Base-by-base conservation (phyloP, 2,888 invertebrate species). In the Hemaris fuciformis region DNA sequence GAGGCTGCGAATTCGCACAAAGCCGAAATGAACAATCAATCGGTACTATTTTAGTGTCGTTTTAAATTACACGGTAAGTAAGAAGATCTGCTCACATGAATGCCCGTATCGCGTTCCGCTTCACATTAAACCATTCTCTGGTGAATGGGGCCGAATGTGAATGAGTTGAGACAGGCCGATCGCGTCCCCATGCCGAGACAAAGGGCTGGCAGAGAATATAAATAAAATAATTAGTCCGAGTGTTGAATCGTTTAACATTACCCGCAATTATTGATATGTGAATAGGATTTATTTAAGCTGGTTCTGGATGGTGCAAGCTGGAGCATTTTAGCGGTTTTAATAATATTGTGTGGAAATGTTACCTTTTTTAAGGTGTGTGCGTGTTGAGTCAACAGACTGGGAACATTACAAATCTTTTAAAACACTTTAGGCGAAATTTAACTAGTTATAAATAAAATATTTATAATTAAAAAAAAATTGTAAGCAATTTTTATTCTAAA, bases 161-260 rank as follows among this genome's bases (percentile, higher is more conserved):
- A 48, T 62, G 58, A 58, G 45, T 27, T 45, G 61, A 42, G 61
- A 57, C 57, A 57, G 31, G 42, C 38, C 22, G 20, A 45, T 48
- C 68, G 59, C 58, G 53, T 38, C 61, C 57, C 45, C 27, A 48
- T 43, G 61, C 46, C 8, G 27, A 59, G 31, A 68, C 63, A 70
- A 72, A 69, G 61, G 62, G 43, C 46, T 48, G 43, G 68, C 61
- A 43, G 61, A 56, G 63, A 68, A 79, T 75, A 77, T 75, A 84
- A 84, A 87, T 83, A 83, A 81, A 87, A 88, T 89, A 89, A 89
- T 90, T 90, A 89, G 88, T 88, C 79, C 75, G 84, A 83, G 89
- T 87, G 89, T 87, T 86, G 85, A 83, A 72, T 77, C 82, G 82
- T 81, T 85, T 84, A 84, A 68, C 71, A 75, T 83, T 81, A 84